phyloP scores from a whole-genome alignment of 92 coral and sea anemone species.

The Zoanthus sansibaricus region DNA sequence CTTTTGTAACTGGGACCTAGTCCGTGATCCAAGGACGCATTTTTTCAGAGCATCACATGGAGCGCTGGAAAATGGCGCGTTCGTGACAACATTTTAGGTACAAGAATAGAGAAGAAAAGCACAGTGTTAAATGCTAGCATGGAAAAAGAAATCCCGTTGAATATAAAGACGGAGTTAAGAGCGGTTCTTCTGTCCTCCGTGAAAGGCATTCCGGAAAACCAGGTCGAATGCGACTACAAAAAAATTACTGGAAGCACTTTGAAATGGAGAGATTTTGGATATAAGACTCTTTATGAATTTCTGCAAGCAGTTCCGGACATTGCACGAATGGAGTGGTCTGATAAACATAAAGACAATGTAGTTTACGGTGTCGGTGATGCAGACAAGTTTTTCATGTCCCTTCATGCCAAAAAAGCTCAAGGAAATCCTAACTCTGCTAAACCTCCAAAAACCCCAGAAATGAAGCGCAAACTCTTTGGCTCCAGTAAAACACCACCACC shows the following conservation, averaged over 20 bases:
- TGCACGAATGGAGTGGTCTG: constrained; percentile 81
- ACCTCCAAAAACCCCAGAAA: constrained; percentile 70
- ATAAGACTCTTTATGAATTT: constrained; percentile 76
- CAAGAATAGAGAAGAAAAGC: no score
- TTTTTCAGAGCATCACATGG: no score
- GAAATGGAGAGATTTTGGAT: constrained; percentile 80
- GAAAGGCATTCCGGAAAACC: constrained; percentile 78
- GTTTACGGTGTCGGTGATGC: constrained; percentile 76
- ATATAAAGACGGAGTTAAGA: constrained; percentile 67
- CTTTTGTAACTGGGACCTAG: no score
- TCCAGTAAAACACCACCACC: constrained; percentile 20
- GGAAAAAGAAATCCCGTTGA: constrained; percentile 77
- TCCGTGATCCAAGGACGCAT: no score
- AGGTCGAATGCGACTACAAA: constrained; percentile 69
- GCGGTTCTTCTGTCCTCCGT: constrained; percentile 85
- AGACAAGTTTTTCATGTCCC: constrained; percentile 73
- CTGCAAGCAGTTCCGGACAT: constrained; percentile 90
- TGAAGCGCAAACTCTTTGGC: constrained; percentile 61
- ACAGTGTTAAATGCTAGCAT: not conserved
- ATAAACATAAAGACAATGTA: constrained; percentile 81
- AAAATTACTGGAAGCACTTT: constrained; percentile 55
- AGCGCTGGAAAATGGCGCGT: no score
- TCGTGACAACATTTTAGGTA: no score
- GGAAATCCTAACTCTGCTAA: constrained; percentile 52
- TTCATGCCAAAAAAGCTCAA: constrained; percentile 85